Base-by-base conservation (phyloP, 2,797 vertebrate species). In the Darevskia nairensis region DNA sequence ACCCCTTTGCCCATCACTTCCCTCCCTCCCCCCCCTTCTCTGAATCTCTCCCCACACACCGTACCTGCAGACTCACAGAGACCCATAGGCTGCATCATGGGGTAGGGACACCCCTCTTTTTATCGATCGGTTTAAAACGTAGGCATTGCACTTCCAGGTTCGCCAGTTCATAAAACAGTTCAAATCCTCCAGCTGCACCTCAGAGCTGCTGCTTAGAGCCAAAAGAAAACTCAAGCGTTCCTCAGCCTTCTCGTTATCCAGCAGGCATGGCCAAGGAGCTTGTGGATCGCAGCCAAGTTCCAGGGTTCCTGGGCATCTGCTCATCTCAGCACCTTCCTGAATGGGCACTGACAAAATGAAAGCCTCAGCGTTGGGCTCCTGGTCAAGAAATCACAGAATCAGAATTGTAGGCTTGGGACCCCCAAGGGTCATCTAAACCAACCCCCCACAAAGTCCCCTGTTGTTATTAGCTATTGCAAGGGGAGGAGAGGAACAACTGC, bases 81-180 rank as follows among this genome's bases (percentile, higher is more conserved):
- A 61, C 77, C 59, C 1, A 10, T 35, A 72, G 0, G 9, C 25
- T 88, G 91, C 85, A 79, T 76, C 11, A 50, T 50, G 89, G 21
- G 0, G 0, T 39, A 82, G 39, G 32, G 21, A 66, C 0, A 0
- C 29, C 74, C 0, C 0, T 6, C 3, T 1, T 9, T 0, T 10
- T 0, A 6, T 27, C 66, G 19, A 8, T 2, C 17, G 17, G 23
- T 41, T 25, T 8, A 29, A 84, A 35, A 15, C 39, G 50, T 55
- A 5, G 23, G 59, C 17, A 0, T 25, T 76, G 27, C 17, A 0
- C 23, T 29, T 81, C 59, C 0, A 1, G 84, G 89, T 79, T 80
- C 82, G 91, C 75, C 87, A 74, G 0, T 13, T 29, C 44, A 5
- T 6, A 11, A 41, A n/a, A 21, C 46, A 3, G n/a, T 15, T 2